A percentile compares a stretch with the other conserved stretches of the same genome.
Conservation (phyloP, 2,888 invertebrate species). For the Cyrtodaria siliqua region DNA sequence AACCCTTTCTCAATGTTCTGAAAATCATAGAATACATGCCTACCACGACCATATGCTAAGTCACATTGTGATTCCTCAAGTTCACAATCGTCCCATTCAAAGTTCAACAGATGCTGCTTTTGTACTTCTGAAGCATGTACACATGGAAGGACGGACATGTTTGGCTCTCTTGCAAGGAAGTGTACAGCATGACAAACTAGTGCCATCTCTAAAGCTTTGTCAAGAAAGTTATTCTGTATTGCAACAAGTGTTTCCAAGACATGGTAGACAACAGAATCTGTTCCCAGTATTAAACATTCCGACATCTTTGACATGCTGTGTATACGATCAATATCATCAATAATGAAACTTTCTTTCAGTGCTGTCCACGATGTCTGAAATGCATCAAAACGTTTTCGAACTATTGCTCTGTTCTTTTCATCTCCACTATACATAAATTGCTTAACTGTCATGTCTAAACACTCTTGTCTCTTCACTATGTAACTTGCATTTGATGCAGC, state of each 20-base stretch:
- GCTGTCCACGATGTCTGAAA: slow-evolving; percentile 15
- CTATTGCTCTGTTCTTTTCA: neutral
- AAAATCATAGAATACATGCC: slow-evolving; percentile 54
- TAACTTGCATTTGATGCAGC: slow-evolving; percentile 42
- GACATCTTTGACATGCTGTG: slow-evolving; percentile 46
- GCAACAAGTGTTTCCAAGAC: slow-evolving; percentile 39
- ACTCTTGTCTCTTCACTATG: slow-evolving; percentile 44
- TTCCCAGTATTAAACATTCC: slow-evolving; percentile 51
- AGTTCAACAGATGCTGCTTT: neutral
- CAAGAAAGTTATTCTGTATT: slow-evolving; percentile 62
- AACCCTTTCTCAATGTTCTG: slow-evolving; percentile 58
- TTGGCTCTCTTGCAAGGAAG: slow-evolving; percentile 26
- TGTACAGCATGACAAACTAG: slow-evolving; percentile 25
- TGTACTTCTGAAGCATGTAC: slow-evolving; percentile 41
- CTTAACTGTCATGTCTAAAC: slow-evolving; percentile 30
- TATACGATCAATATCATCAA: too few species aligned
- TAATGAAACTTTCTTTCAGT: too few species aligned
- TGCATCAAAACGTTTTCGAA: neutral
- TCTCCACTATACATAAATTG: slow-evolving; percentile 9
- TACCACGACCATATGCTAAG: slow-evolving; percentile 49
- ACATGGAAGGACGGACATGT: slow-evolving; percentile 14
- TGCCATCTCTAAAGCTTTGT: slow-evolving; percentile 24
- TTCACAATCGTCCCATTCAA: slow-evolving; percentile 35
- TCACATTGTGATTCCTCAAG: slow-evolving; percentile 56
- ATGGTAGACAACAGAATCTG: slow-evolving; percentile 31